Percentiles rank a stretch among this genome's conserved stretches.
These are phyloP conservation scores for Microtus oregoni DNA, from an alignment of 2,113 vertebrate genomes.

Conservation along the genomic window DNA sequence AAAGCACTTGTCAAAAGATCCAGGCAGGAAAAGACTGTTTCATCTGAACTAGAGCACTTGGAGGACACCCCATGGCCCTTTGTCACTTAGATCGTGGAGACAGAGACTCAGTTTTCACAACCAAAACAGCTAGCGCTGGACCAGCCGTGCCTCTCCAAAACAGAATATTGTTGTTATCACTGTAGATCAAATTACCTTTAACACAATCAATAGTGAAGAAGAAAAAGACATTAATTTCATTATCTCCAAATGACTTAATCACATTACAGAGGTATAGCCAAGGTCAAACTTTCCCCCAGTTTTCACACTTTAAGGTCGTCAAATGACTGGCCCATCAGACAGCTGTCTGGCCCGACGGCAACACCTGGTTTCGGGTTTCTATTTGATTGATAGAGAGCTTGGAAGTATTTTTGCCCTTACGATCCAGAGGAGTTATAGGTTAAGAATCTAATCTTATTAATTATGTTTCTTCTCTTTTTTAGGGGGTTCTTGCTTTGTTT, in stretches of 20 bases:
- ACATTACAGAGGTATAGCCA: slow-evolving; percentile 42
- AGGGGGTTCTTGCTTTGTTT: not conserved
- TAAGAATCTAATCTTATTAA: slow-evolving; percentile 14
- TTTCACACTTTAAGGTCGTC: slow-evolving; percentile 43
- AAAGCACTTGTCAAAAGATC: slow-evolving; percentile 71
- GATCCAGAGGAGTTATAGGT: not conserved
- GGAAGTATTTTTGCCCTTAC: not conserved
- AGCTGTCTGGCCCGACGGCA: not conserved
- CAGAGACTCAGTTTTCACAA: slow-evolving; percentile 62
- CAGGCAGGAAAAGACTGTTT: slow-evolving; percentile 69
- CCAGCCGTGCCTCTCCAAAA: not conserved
- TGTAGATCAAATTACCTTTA: slow-evolving; percentile 61
- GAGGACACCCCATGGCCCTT: slow-evolving; percentile 59
- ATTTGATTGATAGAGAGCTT: slow-evolving; percentile 21
- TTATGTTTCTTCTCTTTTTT: not conserved
- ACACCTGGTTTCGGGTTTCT: slow-evolving; percentile 17
- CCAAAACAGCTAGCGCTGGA: slow-evolving; percentile 52
- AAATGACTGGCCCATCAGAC: slow-evolving; percentile 41
- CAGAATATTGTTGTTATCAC: slow-evolving; percentile 43
- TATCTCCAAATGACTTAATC: slow-evolving; percentile 59
- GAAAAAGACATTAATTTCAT: slow-evolving; percentile 66
- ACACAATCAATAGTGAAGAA: slow-evolving; percentile 38
- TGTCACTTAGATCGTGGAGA: slow-evolving; percentile 56
- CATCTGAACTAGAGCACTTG: slow-evolving; percentile 67
- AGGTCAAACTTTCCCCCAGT: not conserved